Conservation (phyloP, 2,797 vertebrate genomes). For the Urophycis tenuis region DNA sequence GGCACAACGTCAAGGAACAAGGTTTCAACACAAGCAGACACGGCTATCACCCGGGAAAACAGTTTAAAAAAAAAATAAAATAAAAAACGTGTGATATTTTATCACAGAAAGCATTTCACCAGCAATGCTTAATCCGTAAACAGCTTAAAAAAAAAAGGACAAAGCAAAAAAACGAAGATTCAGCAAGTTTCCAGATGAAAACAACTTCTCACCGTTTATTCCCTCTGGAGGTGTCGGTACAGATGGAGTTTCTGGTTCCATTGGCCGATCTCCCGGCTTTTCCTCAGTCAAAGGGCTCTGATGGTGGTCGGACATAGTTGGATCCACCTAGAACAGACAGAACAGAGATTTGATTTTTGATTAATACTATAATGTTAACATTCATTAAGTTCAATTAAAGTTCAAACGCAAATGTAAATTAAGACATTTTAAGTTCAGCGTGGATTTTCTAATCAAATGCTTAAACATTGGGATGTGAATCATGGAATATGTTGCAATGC, state of each 20-base stretch:
- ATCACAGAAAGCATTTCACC: neutral
- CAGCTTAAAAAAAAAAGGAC: neutral
- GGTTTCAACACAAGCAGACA: neutral
- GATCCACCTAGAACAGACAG: constrained; percentile 29
- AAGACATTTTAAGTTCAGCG: neutral
- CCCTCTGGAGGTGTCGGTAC: constrained; percentile 10
- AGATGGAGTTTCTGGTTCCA: constrained; percentile 16
- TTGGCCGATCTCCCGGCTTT: constrained; percentile 16
- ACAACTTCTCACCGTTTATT: constrained; percentile 32
- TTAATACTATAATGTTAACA: neutral
- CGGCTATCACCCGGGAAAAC: neutral
- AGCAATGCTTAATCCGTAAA: neutral
- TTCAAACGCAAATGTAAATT: too few relatives aligned
- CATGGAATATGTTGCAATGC: neutral
- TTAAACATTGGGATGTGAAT: neutral
- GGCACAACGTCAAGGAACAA: neutral
- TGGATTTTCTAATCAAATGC: neutral
- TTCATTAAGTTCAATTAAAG: too few relatives aligned
- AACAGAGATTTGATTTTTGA: neutral
- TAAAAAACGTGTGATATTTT: neutral
- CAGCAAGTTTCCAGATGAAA: neutral
- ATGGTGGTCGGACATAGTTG: neutral
- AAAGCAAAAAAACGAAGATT: neutral
- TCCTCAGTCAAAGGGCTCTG: constrained; percentile 24
- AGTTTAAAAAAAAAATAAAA: too few relatives aligned